phyloP scores from a whole-genome alignment of 2,797 vertebrate species.

The Australoheros facetus region DNA sequence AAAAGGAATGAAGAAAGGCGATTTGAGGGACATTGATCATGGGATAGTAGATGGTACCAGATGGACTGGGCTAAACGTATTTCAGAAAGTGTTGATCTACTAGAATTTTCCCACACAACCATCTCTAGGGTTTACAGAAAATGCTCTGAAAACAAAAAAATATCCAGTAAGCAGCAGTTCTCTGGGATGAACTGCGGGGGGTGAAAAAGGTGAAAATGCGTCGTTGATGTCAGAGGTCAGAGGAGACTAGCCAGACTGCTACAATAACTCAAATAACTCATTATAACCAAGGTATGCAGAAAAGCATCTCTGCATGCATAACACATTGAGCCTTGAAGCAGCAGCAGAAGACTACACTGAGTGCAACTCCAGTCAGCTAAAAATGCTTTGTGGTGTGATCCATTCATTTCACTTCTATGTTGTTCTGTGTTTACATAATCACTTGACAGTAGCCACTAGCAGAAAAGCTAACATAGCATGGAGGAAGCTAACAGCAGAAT shows the following conservation, averaged over 20 bases:
- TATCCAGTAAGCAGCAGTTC: not conserved
- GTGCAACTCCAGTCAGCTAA: not conserved
- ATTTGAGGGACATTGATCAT: not conserved
- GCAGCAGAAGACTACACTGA: accelerated
- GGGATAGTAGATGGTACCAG: not conserved
- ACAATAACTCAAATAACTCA: not conserved
- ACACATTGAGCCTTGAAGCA: not conserved
- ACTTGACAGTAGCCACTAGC: not conserved
- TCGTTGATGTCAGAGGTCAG: not conserved
- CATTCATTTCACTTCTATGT: not conserved
- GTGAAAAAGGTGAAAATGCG: not conserved
- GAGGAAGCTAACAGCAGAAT: not conserved
- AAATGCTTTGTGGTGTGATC: not conserved
- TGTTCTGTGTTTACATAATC: not conserved
- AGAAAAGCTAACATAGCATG: not conserved
- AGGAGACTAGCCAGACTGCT: not conserved
- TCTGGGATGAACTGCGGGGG: not conserved
- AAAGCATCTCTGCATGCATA: not conserved
- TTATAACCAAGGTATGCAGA: accelerated
- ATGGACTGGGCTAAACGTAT: not conserved
- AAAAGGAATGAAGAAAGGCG: not conserved
- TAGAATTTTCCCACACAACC: not conserved
- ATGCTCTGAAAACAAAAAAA: not conserved
- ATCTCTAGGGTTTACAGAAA: not conserved
- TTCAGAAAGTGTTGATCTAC: not conserved